These are phyloP conservation scores for Homarus americanus DNA, from an alignment of 1,140 invertebrate genomes.

Conservation along the genomic window DNA sequence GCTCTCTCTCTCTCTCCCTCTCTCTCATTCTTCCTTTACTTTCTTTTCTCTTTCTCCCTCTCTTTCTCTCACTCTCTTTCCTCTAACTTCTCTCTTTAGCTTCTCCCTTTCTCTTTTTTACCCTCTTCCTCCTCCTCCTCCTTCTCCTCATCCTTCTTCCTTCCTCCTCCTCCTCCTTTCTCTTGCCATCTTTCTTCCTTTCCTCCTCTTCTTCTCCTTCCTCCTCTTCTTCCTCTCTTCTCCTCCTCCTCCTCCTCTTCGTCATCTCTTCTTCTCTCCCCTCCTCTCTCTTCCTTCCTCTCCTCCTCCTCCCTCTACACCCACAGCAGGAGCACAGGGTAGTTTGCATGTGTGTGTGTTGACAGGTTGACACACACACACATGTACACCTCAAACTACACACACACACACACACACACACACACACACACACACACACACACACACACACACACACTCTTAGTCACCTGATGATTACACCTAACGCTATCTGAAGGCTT, in stretches of 20 bases:
- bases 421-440: background rate
- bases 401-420: background rate
- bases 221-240: slow-evolving; percentile 10
- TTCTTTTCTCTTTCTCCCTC: too few species aligned
- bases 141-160: background rate
- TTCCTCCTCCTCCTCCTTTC: background rate
- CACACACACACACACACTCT: too few species aligned
- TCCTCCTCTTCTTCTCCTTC: too few species aligned
- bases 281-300: background rate
- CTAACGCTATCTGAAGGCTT: background rate
- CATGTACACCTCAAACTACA: background rate
- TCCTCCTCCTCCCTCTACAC: too few species aligned
- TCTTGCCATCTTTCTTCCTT: background rate
- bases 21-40: too few species aligned
- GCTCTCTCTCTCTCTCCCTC: background rate
- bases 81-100: background rate
- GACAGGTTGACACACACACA: too few species aligned
- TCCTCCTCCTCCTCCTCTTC: background rate
- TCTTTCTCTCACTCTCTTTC: too few species aligned
- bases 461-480: background rate
- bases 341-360: too few species aligned
- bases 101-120: too few species aligned
- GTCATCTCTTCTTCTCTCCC: background rate
- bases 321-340: too few species aligned
- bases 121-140: background rate